Evolutionary conservation across 2,888 invertebrate species (phyloP).

Genomic region (Catocala sponsa): DNA sequence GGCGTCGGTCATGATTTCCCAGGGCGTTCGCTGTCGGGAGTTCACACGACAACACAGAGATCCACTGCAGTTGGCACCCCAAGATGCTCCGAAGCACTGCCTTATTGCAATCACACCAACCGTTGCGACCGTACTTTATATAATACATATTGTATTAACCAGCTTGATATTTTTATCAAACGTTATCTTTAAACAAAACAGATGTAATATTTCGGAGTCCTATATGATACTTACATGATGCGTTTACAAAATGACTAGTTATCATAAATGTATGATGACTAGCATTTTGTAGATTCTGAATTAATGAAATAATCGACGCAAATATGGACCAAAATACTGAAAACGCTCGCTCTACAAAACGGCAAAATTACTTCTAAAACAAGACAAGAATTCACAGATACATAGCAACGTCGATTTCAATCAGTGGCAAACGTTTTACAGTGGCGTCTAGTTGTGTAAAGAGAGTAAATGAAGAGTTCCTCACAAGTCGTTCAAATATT

Average conservation of each 20-base stretch:
- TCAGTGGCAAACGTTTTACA: slow-evolving; percentile 62
- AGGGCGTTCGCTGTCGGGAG: slow-evolving; percentile 71
- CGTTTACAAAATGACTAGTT: too few relatives aligned
- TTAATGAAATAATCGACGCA: too few relatives aligned
- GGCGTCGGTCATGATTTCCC: slow-evolving; percentile 80
- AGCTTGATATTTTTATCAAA: slow-evolving; percentile 3
- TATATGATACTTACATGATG: too few relatives aligned
- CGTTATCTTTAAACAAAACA: too few relatives aligned
- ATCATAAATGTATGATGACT: too few relatives aligned
- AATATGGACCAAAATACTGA: too few relatives aligned
- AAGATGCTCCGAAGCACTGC: slow-evolving; percentile 48
- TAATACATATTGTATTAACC: slow-evolving; percentile 3
- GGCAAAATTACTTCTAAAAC: neutral
- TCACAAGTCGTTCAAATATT: slow-evolving; percentile 80
- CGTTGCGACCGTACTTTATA: slow-evolving; percentile 25
- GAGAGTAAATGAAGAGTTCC: slow-evolving; percentile 80
- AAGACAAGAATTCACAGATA: slow-evolving; percentile 6
- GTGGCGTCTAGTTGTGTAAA: slow-evolving; percentile 66
- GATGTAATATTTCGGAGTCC: too few relatives aligned
- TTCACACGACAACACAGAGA: slow-evolving; percentile 59
- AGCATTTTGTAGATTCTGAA: neutral
- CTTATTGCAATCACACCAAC: slow-evolving; percentile 67
- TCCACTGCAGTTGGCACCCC: slow-evolving; percentile 48
- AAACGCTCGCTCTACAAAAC: neutral
- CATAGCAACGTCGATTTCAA: slow-evolving; percentile 65